Conservation (phyloP, 2,113 vertebrate genomes). For the Monarcha castaneiventris region DNA sequence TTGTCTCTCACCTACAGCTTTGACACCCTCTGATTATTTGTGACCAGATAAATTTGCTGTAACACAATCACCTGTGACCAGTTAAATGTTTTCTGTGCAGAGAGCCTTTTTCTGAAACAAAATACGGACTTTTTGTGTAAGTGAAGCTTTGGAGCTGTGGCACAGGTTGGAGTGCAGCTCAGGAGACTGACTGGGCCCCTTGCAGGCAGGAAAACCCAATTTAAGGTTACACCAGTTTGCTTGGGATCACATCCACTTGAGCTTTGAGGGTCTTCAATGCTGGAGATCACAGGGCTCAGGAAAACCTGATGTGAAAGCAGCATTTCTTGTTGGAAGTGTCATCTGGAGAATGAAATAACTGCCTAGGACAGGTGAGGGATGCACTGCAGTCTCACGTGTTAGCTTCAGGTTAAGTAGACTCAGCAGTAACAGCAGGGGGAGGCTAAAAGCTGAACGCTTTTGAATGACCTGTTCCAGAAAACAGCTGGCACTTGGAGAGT, state of each 20-base stretch:
- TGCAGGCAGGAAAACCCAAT: neutral
- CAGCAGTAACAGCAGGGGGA: too few relatives aligned
- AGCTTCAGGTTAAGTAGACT: neutral
- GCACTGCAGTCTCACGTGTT: accelerated
- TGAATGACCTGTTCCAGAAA: neutral
- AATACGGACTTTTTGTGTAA: neutral
- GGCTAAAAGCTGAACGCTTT: too few relatives aligned
- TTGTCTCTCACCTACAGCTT: neutral
- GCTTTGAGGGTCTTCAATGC: neutral
- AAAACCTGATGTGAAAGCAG: neutral
- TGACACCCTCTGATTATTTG: accelerated
- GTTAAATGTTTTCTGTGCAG: neutral
- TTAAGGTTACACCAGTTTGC: neutral
- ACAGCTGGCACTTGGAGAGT: neutral
- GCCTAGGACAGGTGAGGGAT: neutral
- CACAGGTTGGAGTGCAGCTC: neutral
- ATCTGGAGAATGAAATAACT: accelerated
- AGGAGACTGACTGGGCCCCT: neutral
- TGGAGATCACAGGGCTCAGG: neutral
- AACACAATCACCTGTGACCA: accelerated
- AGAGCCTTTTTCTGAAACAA: neutral
- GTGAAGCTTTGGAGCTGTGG: neutral
- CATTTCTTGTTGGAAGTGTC: neutral
- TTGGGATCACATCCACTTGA: accelerated
- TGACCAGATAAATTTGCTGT: neutral